Percentiles rank a stretch among this genome's conserved stretches.
These are phyloP conservation scores for Cyprinodon diabolis DNA, from an alignment of 2,797 vertebrate species.

Conservation along the genomic window DNA sequence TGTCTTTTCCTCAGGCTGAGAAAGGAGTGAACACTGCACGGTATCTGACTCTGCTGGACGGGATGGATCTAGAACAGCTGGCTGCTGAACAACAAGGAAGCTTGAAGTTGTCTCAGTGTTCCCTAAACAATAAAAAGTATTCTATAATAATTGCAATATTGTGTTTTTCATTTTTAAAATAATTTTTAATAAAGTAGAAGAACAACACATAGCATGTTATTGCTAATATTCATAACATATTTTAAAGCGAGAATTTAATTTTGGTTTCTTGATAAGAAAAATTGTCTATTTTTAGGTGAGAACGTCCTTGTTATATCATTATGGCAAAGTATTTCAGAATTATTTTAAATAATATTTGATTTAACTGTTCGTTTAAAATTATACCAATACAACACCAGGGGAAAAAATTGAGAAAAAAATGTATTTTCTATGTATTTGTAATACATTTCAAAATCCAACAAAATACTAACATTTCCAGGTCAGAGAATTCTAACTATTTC, in stretches of 20 bases:
- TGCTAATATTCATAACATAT: neutral
- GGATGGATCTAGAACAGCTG: neutral
- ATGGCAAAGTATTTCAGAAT: neutral
- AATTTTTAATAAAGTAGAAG: neutral
- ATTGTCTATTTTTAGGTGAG: neutral
- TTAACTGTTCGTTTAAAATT: neutral
- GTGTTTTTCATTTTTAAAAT: too few species aligned
- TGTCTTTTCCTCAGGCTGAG: neutral
- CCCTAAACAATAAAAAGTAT: neutral
- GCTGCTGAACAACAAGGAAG: neutral
- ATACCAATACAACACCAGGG: neutral
- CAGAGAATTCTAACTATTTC: too few species aligned
- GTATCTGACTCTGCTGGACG: conserved; percentile 2
- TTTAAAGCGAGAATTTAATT: neutral
- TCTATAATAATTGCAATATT: too few species aligned
- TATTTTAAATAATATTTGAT: neutral
- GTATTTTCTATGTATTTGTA: too few species aligned
- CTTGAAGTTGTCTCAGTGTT: neutral
- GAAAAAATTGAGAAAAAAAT: too few species aligned
- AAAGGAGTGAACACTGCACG: conserved; percentile 44
- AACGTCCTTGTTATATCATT: neutral
- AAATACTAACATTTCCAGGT: too few species aligned
- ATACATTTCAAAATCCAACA: too few species aligned
- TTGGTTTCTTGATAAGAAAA: neutral
- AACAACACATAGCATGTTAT: neutral